phyloP scores from a whole-genome alignment of 2,797 vertebrate genomes.

The Dipus sagitta region DNA sequence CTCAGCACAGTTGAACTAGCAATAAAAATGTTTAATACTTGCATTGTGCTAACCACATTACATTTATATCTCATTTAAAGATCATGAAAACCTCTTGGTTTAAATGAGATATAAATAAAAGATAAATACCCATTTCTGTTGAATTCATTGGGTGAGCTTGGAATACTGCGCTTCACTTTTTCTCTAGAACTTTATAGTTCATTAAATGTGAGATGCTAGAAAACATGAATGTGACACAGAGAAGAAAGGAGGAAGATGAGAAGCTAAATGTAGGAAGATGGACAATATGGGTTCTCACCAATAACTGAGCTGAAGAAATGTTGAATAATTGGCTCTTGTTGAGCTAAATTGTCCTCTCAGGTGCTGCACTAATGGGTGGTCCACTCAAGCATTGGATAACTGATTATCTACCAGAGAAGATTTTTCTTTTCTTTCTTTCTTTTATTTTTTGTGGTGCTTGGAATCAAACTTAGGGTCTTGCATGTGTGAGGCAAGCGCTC shows the following conservation, averaged over 20 bases:
- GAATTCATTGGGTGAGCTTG: neutral
- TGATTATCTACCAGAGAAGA: neutral
- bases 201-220: neutral
- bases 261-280: neutral
- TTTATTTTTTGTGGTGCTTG: neutral
- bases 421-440: neutral
- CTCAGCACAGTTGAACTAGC: conserved; percentile 15
- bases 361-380: neutral
- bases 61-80: conserved; percentile 33
- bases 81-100: neutral
- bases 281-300: neutral
- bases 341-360: neutral
- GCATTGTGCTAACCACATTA: neutral
- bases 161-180: neutral
- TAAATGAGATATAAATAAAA: neutral
- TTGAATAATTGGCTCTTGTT: neutral
- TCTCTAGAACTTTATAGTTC: neutral
- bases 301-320: neutral
- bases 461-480: neutral
- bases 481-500: neutral
- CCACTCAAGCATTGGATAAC: neutral
- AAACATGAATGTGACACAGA: neutral
- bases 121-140: neutral
- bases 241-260: neutral
- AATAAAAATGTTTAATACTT: neutral